These are phyloP conservation scores for Lochmaea capreae DNA, from an alignment of 2,888 invertebrate species.

Conservation along the genomic window DNA sequence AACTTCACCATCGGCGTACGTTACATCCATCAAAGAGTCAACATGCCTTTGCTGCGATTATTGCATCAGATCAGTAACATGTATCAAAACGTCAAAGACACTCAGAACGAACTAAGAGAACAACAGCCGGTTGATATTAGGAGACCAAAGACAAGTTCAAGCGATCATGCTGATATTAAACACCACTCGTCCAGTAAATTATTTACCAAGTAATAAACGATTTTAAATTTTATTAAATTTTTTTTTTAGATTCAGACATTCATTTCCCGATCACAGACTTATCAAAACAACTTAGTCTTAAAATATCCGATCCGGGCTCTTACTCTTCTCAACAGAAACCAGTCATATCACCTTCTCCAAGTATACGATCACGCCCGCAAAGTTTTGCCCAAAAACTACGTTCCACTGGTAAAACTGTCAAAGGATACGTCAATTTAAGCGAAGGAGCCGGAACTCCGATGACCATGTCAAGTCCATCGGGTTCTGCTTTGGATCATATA, in stretches of 20 bases:
- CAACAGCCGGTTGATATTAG: constrained; percentile 69
- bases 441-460: constrained; percentile 81
- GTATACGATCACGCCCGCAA: constrained; percentile 77
- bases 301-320: constrained; percentile 63
- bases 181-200: constrained; percentile 72
- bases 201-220: neutral
- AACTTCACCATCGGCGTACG: constrained; percentile 86
- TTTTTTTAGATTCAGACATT: constrained; percentile 71
- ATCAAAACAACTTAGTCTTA: constrained; percentile 65
- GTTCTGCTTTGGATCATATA: constrained; percentile 69
- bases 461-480: constrained; percentile 73
- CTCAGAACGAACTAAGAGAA: constrained; percentile 88
- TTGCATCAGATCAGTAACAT: constrained; percentile 97
- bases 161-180: constrained; percentile 67
- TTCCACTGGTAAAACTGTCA: constrained; percentile 86
- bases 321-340: constrained; percentile 61
- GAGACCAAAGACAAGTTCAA: constrained; percentile 62
- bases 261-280: constrained; percentile 71
- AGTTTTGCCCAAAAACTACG: constrained; percentile 89
- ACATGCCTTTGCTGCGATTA: constrained; percentile 92
- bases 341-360: constrained; percentile 69
- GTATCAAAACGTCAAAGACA: constrained; percentile 97
- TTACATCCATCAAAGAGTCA: constrained; percentile 94
- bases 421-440: constrained; percentile 85
- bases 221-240: neutral